Evolutionary conservation across 2,888 invertebrate species (phyloP).

Genomic region (Frankliniella fusca): DNA sequence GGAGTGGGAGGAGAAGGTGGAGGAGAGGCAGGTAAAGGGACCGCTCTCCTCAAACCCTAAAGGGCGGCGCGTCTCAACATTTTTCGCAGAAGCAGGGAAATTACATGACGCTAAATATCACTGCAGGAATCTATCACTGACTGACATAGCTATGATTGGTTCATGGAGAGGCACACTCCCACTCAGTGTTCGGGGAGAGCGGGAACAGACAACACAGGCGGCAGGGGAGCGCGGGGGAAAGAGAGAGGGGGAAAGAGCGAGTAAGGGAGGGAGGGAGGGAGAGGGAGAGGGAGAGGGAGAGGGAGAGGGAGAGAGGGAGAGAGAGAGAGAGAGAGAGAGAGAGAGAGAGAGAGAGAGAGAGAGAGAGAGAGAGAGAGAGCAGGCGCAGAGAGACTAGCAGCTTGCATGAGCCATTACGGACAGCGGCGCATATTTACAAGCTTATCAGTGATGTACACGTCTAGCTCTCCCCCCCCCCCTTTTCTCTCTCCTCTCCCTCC

Average conservation of each 20-base stretch:
- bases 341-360: neutral
- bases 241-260: neutral
- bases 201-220: no score
- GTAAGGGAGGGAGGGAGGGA: neutral
- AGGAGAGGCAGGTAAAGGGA: no score
- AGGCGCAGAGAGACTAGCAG: neutral
- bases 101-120: no score
- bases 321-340: slow-evolving; percentile 3
- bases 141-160: no score
- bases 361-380: neutral
- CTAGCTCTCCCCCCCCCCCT: neutral
- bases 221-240: neutral
- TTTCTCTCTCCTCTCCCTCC: neutral
- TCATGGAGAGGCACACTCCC: no score
- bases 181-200: no score
- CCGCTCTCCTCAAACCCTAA: no score
- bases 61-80: no score
- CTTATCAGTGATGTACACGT: neutral
- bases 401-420: neutral
- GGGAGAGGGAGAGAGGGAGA: neutral
- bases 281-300: neutral
- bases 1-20: no score
- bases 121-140: no score
- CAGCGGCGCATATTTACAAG: neutral
- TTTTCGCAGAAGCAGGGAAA: no score